Evolutionary conservation across 2,888 invertebrate species (phyloP), one percentile per base, ranked within the genome.

Genomic region (Aleiodes testaceus): DNA sequence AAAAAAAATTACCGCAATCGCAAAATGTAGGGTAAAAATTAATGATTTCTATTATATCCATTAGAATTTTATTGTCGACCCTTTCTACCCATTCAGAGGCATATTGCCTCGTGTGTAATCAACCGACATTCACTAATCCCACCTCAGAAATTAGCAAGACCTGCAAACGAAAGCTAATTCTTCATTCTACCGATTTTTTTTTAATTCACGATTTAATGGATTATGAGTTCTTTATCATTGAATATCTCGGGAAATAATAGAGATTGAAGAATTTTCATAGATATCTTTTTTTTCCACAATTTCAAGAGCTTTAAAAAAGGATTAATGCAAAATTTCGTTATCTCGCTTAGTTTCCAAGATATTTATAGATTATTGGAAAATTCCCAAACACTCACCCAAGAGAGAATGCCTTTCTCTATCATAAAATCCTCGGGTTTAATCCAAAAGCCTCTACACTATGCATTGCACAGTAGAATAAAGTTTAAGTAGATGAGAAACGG

Each of bases 351-450:
- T 26, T 26, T 26, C 26, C 26, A n/a, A n/a, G 26, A 26, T 26
- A 2, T 26, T 68, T 26, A 6, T 16, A 26, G 68, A 68, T 68
- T 68, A 68, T 68, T 68, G 49, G 26, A 3, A 30, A 59, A 20
- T 26, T 68, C 12, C 14, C 42, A 49, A n/a, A 20, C 49, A 16
- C 18, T 49, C 49, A 20, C 11, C 42, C n/a, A 52, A 18, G 47
- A 42, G 45, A 55, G 59, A 68, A 47, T 68, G 47, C 59, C 59
- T 59, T 36, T 36, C 36, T 36, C 3, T 36, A 6, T 2, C 68
- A 20, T 68, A 68, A 68, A 68, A 59, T 61, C 36, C 30, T 9
- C 4, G 14, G 26, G n/a, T 49, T 44, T 59, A 68, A 59, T 59
- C 49, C 59, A 14, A 44, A 11, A 22, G 20, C 68, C 18, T 3